These are phyloP conservation scores for Paelopatides confundens DNA, from an alignment of 53 echinoderm and acorn worm species.

Conservation along the genomic window DNA sequence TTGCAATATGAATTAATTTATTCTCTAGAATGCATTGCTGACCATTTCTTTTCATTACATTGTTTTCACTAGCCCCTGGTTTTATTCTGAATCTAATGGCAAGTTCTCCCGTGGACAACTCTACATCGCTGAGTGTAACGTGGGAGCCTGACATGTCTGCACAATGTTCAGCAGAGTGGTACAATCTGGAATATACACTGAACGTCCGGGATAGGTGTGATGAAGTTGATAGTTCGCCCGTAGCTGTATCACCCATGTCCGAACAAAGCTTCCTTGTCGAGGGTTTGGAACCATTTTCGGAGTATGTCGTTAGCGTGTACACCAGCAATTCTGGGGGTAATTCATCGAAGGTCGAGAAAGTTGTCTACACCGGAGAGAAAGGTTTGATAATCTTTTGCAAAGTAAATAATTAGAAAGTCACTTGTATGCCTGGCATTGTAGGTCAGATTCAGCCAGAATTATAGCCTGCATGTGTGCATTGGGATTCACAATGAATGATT, in stretches of 20 bases:
- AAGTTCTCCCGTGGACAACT: not conserved
- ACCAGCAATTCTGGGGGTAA: slow-evolving; percentile 11
- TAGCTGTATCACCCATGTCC: not conserved
- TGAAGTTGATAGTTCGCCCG: not conserved
- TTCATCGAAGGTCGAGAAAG: slow-evolving; percentile 7
- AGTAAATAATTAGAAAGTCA: too few species aligned
- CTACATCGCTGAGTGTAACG: not conserved
- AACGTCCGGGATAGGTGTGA: slow-evolving; percentile 4
- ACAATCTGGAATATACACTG: not conserved
- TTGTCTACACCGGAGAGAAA: slow-evolving; percentile 30
- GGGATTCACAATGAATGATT: too few species aligned
- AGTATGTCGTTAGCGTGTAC: not conserved
- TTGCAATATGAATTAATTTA: too few species aligned
- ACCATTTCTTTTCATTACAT: not conserved
- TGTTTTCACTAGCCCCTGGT: not conserved
- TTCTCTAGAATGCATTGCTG: too few species aligned
- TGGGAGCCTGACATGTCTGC: not conserved
- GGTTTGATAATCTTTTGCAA: not conserved
- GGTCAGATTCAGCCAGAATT: not conserved
- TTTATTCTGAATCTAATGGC: not conserved
- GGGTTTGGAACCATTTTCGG: not conserved
- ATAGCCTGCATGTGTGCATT: too few species aligned
- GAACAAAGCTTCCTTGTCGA: not conserved
- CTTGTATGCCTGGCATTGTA: not conserved
- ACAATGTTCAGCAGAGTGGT: not conserved